phyloP scores from a whole-genome alignment of 2,797 vertebrate genomes.

The Enteromius viviparus region DNA sequence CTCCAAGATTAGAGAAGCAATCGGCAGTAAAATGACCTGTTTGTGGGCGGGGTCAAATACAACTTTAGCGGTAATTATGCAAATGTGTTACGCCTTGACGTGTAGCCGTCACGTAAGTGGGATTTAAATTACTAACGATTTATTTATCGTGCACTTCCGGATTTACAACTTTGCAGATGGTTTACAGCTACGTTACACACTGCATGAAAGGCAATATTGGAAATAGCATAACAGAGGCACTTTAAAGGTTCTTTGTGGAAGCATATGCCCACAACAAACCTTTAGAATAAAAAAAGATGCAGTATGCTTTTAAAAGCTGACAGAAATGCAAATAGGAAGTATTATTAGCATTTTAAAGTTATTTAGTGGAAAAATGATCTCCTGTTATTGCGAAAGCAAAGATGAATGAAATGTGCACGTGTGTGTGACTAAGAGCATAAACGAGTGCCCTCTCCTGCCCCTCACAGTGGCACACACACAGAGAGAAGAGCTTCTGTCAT shows the following conservation, averaged over 20 bases:
- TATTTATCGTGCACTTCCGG: too few species aligned
- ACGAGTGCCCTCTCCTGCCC: slow-evolving; percentile 49
- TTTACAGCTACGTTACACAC: too few species aligned
- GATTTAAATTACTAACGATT: too few species aligned
- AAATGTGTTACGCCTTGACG: too few species aligned
- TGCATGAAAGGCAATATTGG: too few species aligned
- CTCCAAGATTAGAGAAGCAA: too few species aligned
- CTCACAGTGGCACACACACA: slow-evolving; percentile 65
- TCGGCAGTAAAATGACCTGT: too few species aligned
- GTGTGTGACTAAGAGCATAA: slow-evolving; percentile 12
- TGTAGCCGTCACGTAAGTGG: too few species aligned
- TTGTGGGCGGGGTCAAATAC: too few species aligned
- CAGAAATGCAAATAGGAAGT: neutral
- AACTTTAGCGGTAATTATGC: too few species aligned
- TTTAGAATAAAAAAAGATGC: neutral
- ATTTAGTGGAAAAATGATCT: slow-evolving; percentile 9
- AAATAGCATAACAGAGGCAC: too few species aligned
- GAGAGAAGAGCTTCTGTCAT: slow-evolving; percentile 75
- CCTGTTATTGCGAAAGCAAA: slow-evolving; percentile 8
- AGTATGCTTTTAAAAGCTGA: neutral
- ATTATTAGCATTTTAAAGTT: slow-evolving; percentile 22
- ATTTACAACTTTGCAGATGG: too few species aligned
- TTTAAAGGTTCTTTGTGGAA: neutral
- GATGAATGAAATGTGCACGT: slow-evolving; percentile 25
- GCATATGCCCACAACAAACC: neutral